Percentiles rank a stretch among this genome's conserved stretches.
Conservation (phyloP, 1,140 invertebrate genomes). For the Cotesia glomerata region DNA sequence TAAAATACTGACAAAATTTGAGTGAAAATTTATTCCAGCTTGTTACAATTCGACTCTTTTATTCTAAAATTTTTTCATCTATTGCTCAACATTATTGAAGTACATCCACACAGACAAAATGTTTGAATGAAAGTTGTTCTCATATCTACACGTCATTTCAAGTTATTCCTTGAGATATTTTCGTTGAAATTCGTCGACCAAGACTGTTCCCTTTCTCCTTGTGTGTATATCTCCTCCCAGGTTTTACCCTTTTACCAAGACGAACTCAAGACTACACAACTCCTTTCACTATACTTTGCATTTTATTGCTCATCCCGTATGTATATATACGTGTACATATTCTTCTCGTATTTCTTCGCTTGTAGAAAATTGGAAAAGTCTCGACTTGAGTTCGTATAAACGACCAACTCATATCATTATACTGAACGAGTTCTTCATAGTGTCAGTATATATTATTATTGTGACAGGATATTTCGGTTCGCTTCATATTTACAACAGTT, state of each 20-base stretch:
- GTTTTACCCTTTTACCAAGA: neutral
- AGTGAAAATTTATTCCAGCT: no score
- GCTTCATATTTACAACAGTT: neutral
- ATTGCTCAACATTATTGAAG: neutral
- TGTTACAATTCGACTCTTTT: no score
- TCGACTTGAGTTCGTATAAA: conserved; percentile 8
- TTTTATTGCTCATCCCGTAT: conserved; percentile 1
- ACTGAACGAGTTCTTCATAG: neutral
- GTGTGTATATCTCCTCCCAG: neutral
- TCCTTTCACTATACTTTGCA: conserved; percentile 5
- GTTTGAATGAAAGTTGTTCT: conserved; percentile 6
- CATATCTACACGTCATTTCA: conserved; percentile 10
- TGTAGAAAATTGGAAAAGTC: conserved; percentile 15
- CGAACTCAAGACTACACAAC: neutral
- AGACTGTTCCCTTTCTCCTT: neutral
- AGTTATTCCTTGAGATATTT: conserved; percentile 12
- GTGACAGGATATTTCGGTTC: neutral
- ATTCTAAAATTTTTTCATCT: neutral
- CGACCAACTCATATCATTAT: conserved; percentile 6
- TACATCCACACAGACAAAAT: neutral
- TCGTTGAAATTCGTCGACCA: conserved; percentile 3
- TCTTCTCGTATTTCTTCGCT: neutral
- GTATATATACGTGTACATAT: neutral
- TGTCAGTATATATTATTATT: neutral
- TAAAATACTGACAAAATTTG: no score